Conservation (phyloP, 2,797 vertebrate genomes). For the Podarcis lilfordi region DNA sequence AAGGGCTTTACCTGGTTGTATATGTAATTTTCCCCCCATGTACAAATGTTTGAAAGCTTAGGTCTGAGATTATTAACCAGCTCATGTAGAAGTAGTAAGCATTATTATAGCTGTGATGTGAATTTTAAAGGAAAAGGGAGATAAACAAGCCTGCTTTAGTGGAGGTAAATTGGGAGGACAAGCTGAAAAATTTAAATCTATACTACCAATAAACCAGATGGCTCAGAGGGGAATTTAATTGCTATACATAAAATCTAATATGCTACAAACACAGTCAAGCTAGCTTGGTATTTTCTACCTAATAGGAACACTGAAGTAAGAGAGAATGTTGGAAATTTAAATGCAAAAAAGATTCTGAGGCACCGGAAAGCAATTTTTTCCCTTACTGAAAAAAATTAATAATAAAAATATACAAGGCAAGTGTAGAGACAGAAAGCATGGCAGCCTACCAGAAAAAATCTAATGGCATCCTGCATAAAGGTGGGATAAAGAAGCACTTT, state of each 20-base stretch:
- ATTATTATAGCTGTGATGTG: conserved; percentile 49
- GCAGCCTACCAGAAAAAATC: conserved; percentile 53
- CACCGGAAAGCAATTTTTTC: conserved; percentile 48
- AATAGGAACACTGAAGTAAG: conserved; percentile 60
- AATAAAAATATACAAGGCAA: conserved; percentile 44
- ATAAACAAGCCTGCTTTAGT: conserved; percentile 65
- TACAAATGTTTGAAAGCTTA: conserved; percentile 43
- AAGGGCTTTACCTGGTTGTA: conserved; percentile 18
- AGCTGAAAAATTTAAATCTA: conserved; percentile 69
- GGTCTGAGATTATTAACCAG: conserved; percentile 52
- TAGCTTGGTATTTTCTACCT: conserved; percentile 66
- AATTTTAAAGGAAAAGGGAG: conserved; percentile 58
- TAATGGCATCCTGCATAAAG: conserved; percentile 53
- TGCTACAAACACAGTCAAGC: conserved; percentile 62
- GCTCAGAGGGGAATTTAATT: conserved; percentile 70
- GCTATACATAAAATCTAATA: conserved; percentile 76
- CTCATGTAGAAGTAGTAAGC: conserved; percentile 23
- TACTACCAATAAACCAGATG: conserved; percentile 72
- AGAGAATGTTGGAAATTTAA: conserved; percentile 54
- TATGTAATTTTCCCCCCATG: conserved; percentile 35
- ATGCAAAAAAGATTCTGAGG: conserved; percentile 46
- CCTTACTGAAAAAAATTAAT: conserved; percentile 56
- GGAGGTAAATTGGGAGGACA: conserved; percentile 66
- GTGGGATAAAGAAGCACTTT: conserved; percentile 39
- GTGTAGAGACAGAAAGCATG: not conserved